These are phyloP conservation scores for Hyposmocoma kahamanoa DNA, from an alignment of 1,140 invertebrate species.

Conservation along the genomic window DNA sequence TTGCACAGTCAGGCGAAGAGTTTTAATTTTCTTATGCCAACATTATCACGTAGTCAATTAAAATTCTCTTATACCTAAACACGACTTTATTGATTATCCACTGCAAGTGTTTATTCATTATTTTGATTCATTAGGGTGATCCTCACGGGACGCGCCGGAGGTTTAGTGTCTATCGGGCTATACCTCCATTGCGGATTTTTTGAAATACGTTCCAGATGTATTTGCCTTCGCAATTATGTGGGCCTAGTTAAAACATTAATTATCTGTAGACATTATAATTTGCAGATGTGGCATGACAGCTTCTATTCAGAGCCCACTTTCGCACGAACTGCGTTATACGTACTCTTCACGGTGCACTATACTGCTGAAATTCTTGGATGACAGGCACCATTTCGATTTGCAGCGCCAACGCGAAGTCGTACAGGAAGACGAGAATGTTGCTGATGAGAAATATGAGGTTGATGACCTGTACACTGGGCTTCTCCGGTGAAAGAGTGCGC, in stretches of 20 bases:
- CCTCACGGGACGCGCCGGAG: too few species aligned
- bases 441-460: slow-evolving; percentile 43
- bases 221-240: too few species aligned
- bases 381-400: slow-evolving; percentile 18
- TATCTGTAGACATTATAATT: too few species aligned
- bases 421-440: slow-evolving; percentile 40
- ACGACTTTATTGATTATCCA: slow-evolving; percentile 26
- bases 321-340: too few species aligned
- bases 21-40: slow-evolving; percentile 39
- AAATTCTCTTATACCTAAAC: slow-evolving; percentile 33
- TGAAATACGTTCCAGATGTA: too few species aligned
- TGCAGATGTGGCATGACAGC: too few species aligned
- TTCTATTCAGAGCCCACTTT: too few species aligned
- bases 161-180: too few species aligned
- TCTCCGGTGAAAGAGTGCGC: slow-evolving; percentile 25
- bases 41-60: slow-evolving; percentile 46
- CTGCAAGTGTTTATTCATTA: slow-evolving; percentile 26
- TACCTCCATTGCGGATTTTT: too few species aligned
- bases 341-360: too few species aligned
- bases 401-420: slow-evolving; percentile 29
- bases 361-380: slow-evolving; percentile 20
- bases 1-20: slow-evolving; percentile 11
- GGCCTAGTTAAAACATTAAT: too few species aligned
- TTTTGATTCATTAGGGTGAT: slow-evolving; percentile 15
- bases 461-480: slow-evolving; percentile 32